Percentiles rank a stretch among this genome's conserved stretches.
Conservation (phyloP, 2,888 invertebrate species). For the Ichneumoninae sp. region DNA sequence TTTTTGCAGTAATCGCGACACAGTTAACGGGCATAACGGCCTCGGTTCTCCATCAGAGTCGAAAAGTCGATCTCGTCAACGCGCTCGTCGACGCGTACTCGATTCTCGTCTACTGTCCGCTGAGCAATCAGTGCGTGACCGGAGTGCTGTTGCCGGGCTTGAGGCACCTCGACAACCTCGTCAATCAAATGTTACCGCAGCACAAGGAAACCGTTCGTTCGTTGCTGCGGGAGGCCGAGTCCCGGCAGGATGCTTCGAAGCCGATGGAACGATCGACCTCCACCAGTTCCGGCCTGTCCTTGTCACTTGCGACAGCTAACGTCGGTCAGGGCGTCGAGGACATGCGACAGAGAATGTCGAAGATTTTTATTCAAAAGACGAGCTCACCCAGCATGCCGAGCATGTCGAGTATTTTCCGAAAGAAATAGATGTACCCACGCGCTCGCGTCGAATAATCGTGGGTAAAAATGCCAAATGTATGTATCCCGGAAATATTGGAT, state of each 20-base stretch:
- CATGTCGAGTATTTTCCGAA: slow-evolving; percentile 81
- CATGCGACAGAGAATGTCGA: slow-evolving; percentile 87
- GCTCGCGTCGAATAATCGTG: not conserved
- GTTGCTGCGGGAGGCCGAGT: slow-evolving; percentile 86
- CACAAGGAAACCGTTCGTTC: slow-evolving; percentile 85
- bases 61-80: slow-evolving; percentile 86
- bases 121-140: slow-evolving; percentile 85
- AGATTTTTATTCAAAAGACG: slow-evolving; percentile 85
- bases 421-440: slow-evolving; percentile 73
- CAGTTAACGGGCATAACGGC: slow-evolving; percentile 86
- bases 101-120: slow-evolving; percentile 85
- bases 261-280: slow-evolving; percentile 81
- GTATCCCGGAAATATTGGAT: slow-evolving; percentile 1
- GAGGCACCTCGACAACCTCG: slow-evolving; percentile 85
- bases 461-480: slow-evolving; percentile 1
- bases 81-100: slow-evolving; percentile 88
- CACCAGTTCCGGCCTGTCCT: slow-evolving; percentile 79
- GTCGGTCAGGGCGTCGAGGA: slow-evolving; percentile 87
- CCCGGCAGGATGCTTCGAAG: slow-evolving; percentile 82
- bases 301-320: slow-evolving; percentile 82
- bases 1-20: slow-evolving; percentile 87
- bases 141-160: slow-evolving; percentile 85
- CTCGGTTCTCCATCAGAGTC: slow-evolving; percentile 86
- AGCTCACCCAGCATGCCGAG: slow-evolving; percentile 77
- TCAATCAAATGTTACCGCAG: slow-evolving; percentile 84